Evolutionary conservation across 2,888 invertebrate genomes (phyloP), one percentile per base, ranked within the genome.

Genomic region (Meteorus cinctellus): DNA sequence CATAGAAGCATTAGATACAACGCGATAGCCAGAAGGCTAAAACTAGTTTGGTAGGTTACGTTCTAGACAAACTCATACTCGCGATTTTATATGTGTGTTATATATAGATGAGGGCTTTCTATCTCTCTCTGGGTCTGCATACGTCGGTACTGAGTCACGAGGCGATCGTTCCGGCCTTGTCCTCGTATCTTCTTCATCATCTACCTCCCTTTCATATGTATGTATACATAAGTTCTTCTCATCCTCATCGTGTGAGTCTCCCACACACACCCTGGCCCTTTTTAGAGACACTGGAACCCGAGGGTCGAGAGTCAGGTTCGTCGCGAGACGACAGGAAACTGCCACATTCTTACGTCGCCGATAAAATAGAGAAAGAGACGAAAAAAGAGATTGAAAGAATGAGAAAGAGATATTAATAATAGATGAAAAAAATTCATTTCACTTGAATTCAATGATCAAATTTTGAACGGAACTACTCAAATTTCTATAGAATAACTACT

Each of bases 1-100:
- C 24, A 41, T 45, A 59, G 29, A 63, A 72, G 29, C 10, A 63
- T 63, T 72, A 72, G 72, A 36, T 63, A 62, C 63, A 72, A 72
- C 72, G 45, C 62, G 72, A 72, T 72, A 31, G 72, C 72, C 71
- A 62, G 60, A 79, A 78, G 78, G 82, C 78, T 80, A 84, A 82
- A 86, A 86, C 86, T 86, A 85, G 86, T 86, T 86, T 85, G 86
- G 86, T 86, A 81, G 84, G 85, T 86, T 83, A 83, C 80, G 80
- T 81, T 80, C 81, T 82, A 80, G 78, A 76, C 81, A 78, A 84
- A 81, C 79, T 72, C 75, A 41, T 41, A 81, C 79, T 70, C 71
- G 68, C 65, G 66, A 62, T 74, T 76, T 74, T 67, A 70, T 74
- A 63, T 65, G 41, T 68, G 60, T 34, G 16, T 19, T 36, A 72